These are phyloP conservation scores for Sabatieria punctata DNA, from an alignment of 2,888 invertebrate genomes.

Conservation along the genomic window DNA sequence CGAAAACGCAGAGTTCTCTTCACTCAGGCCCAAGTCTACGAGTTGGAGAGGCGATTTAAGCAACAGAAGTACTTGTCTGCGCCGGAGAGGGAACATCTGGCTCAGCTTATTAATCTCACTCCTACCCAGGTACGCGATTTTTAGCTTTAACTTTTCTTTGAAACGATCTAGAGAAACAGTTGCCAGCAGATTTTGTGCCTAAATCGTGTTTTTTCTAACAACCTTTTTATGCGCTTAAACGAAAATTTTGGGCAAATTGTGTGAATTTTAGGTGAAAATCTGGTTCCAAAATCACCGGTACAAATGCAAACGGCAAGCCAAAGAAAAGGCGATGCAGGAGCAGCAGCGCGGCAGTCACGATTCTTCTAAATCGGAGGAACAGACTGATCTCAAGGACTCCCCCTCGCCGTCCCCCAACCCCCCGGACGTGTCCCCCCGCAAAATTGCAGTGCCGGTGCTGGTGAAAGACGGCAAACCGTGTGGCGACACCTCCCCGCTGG, in stretches of 20 bases:
- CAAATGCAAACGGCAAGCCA: slow-evolving; percentile 94
- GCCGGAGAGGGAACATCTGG: slow-evolving; percentile 87
- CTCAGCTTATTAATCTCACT: slow-evolving; percentile 80
- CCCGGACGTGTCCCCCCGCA: slow-evolving; percentile 49
- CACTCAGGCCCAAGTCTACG: slow-evolving; percentile 69
- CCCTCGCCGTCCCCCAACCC: slow-evolving; percentile 40
- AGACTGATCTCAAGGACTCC: not conserved
- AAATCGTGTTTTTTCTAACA: too few relatives aligned
- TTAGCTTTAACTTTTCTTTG: too few relatives aligned
- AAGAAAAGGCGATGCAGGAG: slow-evolving; percentile 94
- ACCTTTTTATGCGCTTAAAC: too few relatives aligned
- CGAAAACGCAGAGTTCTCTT: slow-evolving; percentile 85
- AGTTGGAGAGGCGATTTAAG: slow-evolving; percentile 85
- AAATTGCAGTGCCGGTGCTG: slow-evolving; percentile 83
- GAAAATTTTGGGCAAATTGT: too few relatives aligned
- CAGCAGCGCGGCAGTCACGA: slow-evolving; percentile 1
- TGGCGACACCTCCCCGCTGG: slow-evolving; percentile 30
- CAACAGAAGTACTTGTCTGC: slow-evolving; percentile 94
- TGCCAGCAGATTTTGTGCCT: too few relatives aligned
- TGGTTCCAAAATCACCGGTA: slow-evolving; percentile 99
- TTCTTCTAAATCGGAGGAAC: not conserved
- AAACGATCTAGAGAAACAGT: too few relatives aligned
- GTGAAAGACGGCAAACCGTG: slow-evolving; percentile 93
- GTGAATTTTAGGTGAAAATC: slow-evolving; percentile 70
- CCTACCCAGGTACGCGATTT: slow-evolving; percentile 79